phyloP scores from a whole-genome alignment of 1,140 invertebrate genomes.

The Nixonia krombeini region DNA sequence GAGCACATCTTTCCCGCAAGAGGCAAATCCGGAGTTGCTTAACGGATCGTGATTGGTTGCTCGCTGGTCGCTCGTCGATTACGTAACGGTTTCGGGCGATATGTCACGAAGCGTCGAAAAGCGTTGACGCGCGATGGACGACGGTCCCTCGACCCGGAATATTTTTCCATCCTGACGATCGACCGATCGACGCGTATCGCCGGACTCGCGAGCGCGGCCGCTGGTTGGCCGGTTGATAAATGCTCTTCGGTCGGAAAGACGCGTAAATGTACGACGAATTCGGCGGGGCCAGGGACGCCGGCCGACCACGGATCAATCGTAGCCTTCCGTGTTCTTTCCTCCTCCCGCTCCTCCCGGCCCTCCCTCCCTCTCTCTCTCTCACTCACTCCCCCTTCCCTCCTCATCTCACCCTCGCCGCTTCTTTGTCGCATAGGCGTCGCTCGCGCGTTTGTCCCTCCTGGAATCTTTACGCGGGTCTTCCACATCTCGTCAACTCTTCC shows the following conservation, averaged over 20 bases:
- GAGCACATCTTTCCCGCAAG: too few relatives aligned
- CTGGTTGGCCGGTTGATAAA: conserved; percentile 1
- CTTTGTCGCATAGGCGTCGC: conserved; percentile 17
- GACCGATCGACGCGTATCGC: conserved; percentile 5
- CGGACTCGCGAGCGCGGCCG: too few relatives aligned
- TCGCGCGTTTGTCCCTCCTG: too few relatives aligned
- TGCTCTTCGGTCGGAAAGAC: conserved; percentile 11
- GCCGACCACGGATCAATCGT: conserved; percentile 68
- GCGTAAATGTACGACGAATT: conserved; percentile 61
- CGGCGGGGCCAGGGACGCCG: conserved; percentile 41
- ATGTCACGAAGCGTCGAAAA: too few relatives aligned
- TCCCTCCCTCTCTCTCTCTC: conserved; percentile 27
- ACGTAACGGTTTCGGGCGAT: too few relatives aligned
- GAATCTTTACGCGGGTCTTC: too few relatives aligned
- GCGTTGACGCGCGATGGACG: too few relatives aligned
- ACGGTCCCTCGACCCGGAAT: too few relatives aligned
- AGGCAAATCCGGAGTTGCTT: too few relatives aligned
- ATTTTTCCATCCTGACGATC: not conserved
- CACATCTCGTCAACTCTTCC: too few relatives aligned
- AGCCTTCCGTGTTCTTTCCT: conserved; percentile 59
- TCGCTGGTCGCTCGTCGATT: too few relatives aligned
- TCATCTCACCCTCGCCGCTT: conserved; percentile 11
- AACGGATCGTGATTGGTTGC: too few relatives aligned
- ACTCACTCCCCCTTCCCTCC: conserved; percentile 15
- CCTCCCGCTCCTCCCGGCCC: conserved; percentile 1